These are phyloP conservation scores for Chiridota heheva DNA, from an alignment of 35 echinoderm and acorn worm species.

Conservation along the genomic window DNA sequence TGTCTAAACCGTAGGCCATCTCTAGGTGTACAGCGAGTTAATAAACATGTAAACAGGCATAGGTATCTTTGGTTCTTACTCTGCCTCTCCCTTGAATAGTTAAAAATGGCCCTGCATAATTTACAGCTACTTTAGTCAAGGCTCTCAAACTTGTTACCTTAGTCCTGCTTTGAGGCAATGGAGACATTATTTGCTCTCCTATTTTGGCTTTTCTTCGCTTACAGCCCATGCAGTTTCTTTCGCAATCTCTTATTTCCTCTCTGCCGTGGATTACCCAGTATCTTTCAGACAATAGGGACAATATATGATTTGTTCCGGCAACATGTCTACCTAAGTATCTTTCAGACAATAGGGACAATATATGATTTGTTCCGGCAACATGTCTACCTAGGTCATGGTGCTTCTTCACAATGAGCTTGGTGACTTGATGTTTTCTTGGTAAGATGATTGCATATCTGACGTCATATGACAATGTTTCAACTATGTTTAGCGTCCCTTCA, in stretches of 20 bases:
- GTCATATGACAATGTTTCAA: constrained; percentile 22
- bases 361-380: not conserved
- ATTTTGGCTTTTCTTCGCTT: not conserved
- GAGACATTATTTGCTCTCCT: not conserved
- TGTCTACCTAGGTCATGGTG: constrained; percentile 5
- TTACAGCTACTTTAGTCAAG: not conserved
- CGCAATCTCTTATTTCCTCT: constrained; percentile 6
- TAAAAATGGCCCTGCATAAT: constrained; percentile 10
- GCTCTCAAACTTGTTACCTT: not conserved
- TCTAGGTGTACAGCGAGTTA: constrained; percentile 42
- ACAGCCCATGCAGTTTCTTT: constrained; percentile 12
- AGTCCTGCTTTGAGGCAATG: not conserved
- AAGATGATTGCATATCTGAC: constrained; percentile 11
- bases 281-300: not conserved
- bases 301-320: not conserved
- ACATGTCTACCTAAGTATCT: not conserved
- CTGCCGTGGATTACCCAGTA: constrained; percentile 17
- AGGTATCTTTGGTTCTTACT: constrained; percentile 30
- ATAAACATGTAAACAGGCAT: constrained; percentile 45
- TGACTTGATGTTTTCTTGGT: constrained; percentile 22
- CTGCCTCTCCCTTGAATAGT: constrained; percentile 4
- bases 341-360: not conserved
- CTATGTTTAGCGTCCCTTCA: not conserved
- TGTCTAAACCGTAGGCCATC: too few relatives aligned
- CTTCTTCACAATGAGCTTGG: constrained; percentile 15